Conservation (phyloP, 2,113 vertebrate genomes). For the Gracilinanus agilis region DNA sequence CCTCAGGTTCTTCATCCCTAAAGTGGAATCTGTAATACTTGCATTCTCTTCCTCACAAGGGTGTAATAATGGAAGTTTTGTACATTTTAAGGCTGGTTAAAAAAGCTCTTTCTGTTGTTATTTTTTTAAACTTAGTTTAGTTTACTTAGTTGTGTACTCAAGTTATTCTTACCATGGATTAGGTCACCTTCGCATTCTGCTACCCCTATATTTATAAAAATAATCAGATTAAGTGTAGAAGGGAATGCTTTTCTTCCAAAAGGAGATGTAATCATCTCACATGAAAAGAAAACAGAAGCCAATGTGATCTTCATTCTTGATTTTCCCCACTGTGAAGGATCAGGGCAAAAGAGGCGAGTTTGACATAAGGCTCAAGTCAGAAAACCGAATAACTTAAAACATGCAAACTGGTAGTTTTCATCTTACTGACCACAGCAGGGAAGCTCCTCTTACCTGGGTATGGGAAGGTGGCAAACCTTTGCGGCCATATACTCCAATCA, state of each 20-base stretch:
- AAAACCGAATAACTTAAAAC: slow-evolving; percentile 49
- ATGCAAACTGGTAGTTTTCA: slow-evolving; percentile 55
- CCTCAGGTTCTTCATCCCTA: not conserved
- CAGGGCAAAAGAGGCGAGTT: slow-evolving; percentile 23
- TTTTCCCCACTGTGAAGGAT: slow-evolving; percentile 45
- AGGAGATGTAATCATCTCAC: slow-evolving; percentile 19
- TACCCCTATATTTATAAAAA: slow-evolving; percentile 21
- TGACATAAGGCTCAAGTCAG: slow-evolving; percentile 45
- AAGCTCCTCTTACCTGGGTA: slow-evolving; percentile 91
- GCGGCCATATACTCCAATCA: slow-evolving; percentile 97
- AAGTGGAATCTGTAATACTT: not conserved
- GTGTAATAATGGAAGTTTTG: not conserved
- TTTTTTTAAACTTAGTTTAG: not conserved
- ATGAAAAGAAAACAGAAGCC: not conserved
- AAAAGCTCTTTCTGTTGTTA: not conserved
- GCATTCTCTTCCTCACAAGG: not conserved
- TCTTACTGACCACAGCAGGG: not conserved
- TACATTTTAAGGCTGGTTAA: not conserved
- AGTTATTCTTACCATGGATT: slow-evolving; percentile 29
- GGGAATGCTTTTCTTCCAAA: slow-evolving; percentile 23
- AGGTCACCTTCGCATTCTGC: slow-evolving; percentile 23
- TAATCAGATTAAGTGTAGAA: slow-evolving; percentile 46
- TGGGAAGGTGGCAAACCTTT: slow-evolving; percentile 97
- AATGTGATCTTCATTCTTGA: slow-evolving; percentile 24
- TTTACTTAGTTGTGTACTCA: not conserved